These are phyloP conservation scores for Scolanthus callimorphus DNA, from an alignment of 92 coral and sea anemone genomes.

Conservation along the genomic window DNA sequence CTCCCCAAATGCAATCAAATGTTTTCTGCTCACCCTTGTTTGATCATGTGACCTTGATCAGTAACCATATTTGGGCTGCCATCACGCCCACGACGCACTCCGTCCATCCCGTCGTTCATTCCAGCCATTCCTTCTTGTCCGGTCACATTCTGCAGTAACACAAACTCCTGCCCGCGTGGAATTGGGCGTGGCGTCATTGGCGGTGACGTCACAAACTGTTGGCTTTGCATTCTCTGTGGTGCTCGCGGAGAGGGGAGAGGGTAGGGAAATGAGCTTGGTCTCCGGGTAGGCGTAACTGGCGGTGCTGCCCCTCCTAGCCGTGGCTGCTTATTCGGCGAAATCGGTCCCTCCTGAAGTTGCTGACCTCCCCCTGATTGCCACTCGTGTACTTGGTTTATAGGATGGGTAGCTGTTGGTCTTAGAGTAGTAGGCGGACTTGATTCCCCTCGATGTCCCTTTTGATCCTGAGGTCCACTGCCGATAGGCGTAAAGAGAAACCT, in stretches of 20 bases:
- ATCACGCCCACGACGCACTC: constrained; percentile 19
- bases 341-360: constrained; percentile 67
- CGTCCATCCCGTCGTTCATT: constrained; percentile 12
- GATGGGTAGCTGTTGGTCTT: constrained; percentile 96
- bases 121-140: constrained; percentile 58
- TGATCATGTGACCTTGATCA: constrained; percentile 26
- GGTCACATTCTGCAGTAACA: constrained; percentile 40
- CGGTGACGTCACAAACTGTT: constrained; percentile 84
- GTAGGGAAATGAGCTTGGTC: constrained; percentile 87
- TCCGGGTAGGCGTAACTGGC: constrained; percentile 76
- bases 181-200: constrained; percentile 69
- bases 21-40: constrained; percentile 77
- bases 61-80: constrained; percentile 23
- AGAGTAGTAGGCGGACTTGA: constrained; percentile 92
- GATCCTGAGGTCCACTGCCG: constrained; percentile 66
- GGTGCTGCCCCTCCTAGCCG: constrained; percentile 65
- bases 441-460: constrained; percentile 53
- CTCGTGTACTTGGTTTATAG: constrained; percentile 63
- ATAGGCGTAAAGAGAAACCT: constrained; percentile 94
- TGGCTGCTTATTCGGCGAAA: constrained; percentile 98
- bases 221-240: constrained; percentile 73
- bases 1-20: too few species aligned
- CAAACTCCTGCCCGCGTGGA: constrained; percentile 61
- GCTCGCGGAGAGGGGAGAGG: constrained; percentile 86
- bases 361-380: constrained; percentile 58